A percentile compares a stretch with the other conserved stretches of the same genome.
Conservation (phyloP, 2,797 vertebrate genomes). For the Lophius americanus region DNA sequence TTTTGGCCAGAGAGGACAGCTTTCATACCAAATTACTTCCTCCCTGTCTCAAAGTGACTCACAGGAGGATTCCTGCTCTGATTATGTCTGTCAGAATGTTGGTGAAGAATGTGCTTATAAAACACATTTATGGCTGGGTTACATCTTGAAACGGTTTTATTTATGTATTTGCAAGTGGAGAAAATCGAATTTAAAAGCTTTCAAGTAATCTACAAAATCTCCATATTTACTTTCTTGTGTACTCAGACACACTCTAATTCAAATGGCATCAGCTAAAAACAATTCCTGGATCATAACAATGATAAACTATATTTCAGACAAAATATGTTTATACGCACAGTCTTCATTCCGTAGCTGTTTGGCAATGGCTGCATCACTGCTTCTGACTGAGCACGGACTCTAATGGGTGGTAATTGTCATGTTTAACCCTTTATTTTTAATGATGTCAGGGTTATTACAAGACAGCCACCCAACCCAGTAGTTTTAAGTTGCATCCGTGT, state of each 20-base stretch:
- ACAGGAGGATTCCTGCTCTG: conserved; percentile 35
- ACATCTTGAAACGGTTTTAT: conserved; percentile 46
- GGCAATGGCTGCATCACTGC: conserved; percentile 4
- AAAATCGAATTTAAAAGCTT: conserved; percentile 36
- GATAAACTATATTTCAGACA: background rate
- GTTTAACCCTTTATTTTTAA: conserved; percentile 78
- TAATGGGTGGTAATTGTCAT: conserved; percentile 82
- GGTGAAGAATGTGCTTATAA: conserved; percentile 54
- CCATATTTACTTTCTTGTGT: conserved; percentile 2
- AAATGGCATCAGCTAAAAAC: background rate
- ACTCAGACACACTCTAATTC: background rate
- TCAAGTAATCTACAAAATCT: conserved; percentile 16
- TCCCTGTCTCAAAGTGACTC: conserved; percentile 29
- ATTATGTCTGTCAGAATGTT: conserved; percentile 47
- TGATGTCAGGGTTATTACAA: conserved; percentile 80
- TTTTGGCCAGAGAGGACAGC: conserved; percentile 38
- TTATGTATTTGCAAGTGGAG: conserved; percentile 22
- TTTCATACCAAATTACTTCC: conserved; percentile 44
- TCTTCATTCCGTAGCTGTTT: background rate
- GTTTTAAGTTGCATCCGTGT: conserved; percentile 70
- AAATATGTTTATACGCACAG: background rate
- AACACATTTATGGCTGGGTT: conserved; percentile 38
- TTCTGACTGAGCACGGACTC: conserved; percentile 50
- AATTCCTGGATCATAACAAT: background rate
- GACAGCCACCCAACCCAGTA: conserved; percentile 60